Evolutionary conservation across 2,888 invertebrate species (phyloP).

Genomic region (Morpho achilles): DNA sequence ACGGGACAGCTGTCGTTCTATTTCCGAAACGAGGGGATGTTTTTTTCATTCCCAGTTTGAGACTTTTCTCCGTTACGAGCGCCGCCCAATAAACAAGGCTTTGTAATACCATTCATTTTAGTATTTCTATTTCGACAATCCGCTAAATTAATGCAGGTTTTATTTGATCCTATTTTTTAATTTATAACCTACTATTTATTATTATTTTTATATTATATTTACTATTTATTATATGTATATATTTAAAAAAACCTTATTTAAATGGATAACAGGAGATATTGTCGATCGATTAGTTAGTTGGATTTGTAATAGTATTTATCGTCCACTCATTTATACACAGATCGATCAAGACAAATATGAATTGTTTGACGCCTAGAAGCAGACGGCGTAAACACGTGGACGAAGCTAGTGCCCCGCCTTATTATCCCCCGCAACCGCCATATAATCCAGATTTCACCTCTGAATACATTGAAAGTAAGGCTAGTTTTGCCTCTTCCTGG

Average conservation of each 20-base stretch:
- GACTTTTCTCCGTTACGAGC: slow-evolving; percentile 35
- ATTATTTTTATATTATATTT: too few relatives aligned
- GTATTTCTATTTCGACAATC: slow-evolving; percentile 3
- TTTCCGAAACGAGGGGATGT: slow-evolving; percentile 61
- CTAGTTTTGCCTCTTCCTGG: slow-evolving; percentile 36
- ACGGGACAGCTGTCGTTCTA: slow-evolving; percentile 67
- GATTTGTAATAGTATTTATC: slow-evolving; percentile 3
- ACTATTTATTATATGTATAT: too few relatives aligned
- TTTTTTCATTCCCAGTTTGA: slow-evolving; percentile 35
- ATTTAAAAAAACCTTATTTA: too few relatives aligned
- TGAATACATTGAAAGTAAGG: slow-evolving; percentile 39
- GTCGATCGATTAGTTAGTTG: neutral
- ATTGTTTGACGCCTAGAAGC: slow-evolving; percentile 55
- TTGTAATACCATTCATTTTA: slow-evolving; percentile 10
- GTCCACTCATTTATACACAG: slow-evolving; percentile 8
- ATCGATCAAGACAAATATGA: slow-evolving; percentile 43
- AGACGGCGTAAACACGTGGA: slow-evolving; percentile 43
- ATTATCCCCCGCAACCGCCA: slow-evolving; percentile 60
- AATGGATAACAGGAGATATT: too few relatives aligned
- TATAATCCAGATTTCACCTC: slow-evolving; percentile 61
- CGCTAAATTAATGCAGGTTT: neutral
- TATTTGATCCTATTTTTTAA: too few relatives aligned
- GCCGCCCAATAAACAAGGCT: slow-evolving; percentile 28
- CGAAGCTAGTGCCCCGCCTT: slow-evolving; percentile 51
- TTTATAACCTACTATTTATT: too few relatives aligned